A percentile compares a stretch with the other conserved stretches of the same genome.
These are phyloP conservation scores for Chaetodon trifascialis DNA, from an alignment of 2,113 vertebrate genomes.

Conservation along the genomic window DNA sequence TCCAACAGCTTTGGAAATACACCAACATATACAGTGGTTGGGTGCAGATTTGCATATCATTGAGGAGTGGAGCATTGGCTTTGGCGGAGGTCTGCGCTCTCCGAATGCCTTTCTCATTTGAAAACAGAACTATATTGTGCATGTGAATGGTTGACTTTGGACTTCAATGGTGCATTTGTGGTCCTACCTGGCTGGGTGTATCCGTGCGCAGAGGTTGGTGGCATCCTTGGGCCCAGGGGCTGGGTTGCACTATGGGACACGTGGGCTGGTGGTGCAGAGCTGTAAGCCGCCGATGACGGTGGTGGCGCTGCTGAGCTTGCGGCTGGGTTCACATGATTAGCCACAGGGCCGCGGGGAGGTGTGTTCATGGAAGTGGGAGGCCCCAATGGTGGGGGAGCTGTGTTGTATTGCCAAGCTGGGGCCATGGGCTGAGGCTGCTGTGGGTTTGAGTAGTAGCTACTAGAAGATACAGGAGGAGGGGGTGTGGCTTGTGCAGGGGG, in stretches of 20 bases:
- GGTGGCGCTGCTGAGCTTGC: slow-evolving; percentile 61
- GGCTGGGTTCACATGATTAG: slow-evolving; percentile 81
- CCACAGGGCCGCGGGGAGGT: slow-evolving; percentile 64
- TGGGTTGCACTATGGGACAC: slow-evolving; percentile 82
- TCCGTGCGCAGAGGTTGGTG: slow-evolving; percentile 67
- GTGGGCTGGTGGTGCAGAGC: slow-evolving; percentile 78
- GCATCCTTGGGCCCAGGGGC: slow-evolving; percentile 79
- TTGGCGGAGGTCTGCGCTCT: too few relatives aligned
- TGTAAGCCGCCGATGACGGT: slow-evolving; percentile 78
- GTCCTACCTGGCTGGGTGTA: slow-evolving; percentile 73
- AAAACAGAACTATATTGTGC: neutral
- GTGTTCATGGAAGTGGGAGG: slow-evolving; percentile 57
- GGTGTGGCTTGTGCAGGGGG: slow-evolving; percentile 74
- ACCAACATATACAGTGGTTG: too few relatives aligned
- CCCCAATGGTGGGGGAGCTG: slow-evolving; percentile 74
- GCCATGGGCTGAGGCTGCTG: slow-evolving; percentile 77
- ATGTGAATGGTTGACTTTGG: neutral
- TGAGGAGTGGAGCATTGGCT: too few relatives aligned
- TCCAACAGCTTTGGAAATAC: too few relatives aligned
- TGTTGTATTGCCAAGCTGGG: slow-evolving; percentile 88
- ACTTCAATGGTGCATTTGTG: neutral
- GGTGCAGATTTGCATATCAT: too few relatives aligned
- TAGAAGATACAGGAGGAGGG: slow-evolving; percentile 81
- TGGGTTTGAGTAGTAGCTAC: slow-evolving; percentile 83
- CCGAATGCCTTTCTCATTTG: neutral